These are phyloP conservation scores for Aulostomus chinensis DNA, from an alignment of 2,797 vertebrate genomes.

Conservation along the genomic window DNA sequence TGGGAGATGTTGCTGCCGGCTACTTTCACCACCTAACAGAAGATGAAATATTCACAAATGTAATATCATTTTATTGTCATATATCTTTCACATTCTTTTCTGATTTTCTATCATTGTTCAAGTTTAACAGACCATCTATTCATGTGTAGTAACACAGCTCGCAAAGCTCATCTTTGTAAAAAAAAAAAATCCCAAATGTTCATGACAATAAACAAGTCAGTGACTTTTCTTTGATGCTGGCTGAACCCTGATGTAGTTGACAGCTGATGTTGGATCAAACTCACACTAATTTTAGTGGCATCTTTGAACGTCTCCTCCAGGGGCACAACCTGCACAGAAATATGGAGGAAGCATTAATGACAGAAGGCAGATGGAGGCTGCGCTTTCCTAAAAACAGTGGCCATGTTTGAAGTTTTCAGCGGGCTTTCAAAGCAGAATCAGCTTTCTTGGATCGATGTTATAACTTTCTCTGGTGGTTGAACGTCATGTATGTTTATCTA, in stretches of 20 bases:
- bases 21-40: slow-evolving; percentile 91
- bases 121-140: too few species aligned
- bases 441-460: too few species aligned
- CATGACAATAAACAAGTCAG: too few species aligned
- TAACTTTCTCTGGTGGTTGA: slow-evolving; percentile 11
- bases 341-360: slow-evolving; percentile 19
- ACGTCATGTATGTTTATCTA: background rate
- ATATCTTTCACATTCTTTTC: too few species aligned
- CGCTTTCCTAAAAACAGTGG: slow-evolving; percentile 3
- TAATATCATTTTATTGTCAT: too few species aligned
- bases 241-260: too few species aligned
- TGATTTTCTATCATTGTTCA: too few species aligned
- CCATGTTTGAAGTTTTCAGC: slow-evolving; percentile 19
- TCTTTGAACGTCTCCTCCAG: slow-evolving; percentile 86
- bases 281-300: slow-evolving; percentile 96
- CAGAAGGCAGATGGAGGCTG: slow-evolving; percentile 1
- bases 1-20: slow-evolving; percentile 98
- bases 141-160: too few species aligned
- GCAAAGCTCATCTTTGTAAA: too few species aligned
- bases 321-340: slow-evolving; percentile 79
- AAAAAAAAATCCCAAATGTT: too few species aligned
- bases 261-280: slow-evolving; percentile 64
- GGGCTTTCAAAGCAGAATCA: background rate
- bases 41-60: too few species aligned
- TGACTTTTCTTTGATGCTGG: too few species aligned